Evolutionary conservation across 1,140 invertebrate genomes (phyloP).

Genomic region (Temnothorax longispinosus): DNA sequence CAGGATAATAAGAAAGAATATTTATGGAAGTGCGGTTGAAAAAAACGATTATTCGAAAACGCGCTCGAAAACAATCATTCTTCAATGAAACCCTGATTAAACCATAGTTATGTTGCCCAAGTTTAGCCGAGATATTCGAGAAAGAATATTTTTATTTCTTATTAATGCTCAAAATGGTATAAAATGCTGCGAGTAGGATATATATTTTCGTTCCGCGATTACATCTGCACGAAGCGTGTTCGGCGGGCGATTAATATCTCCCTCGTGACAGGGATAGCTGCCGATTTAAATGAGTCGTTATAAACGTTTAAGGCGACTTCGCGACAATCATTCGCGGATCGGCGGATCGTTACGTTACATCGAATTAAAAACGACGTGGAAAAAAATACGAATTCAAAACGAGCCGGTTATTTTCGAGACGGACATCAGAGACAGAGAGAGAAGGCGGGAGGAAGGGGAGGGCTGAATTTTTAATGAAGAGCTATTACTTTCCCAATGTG

Average conservation of each 20-base stretch:
- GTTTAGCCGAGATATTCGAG: slow-evolving; percentile 27
- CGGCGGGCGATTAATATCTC: slow-evolving; percentile 33
- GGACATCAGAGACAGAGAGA: not conserved
- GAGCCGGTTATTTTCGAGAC: slow-evolving; percentile 62
- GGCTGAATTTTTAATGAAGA: slow-evolving; percentile 58
- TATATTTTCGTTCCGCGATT: slow-evolving; percentile 41
- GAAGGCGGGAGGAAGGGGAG: not conserved
- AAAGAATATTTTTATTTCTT: slow-evolving; percentile 45
- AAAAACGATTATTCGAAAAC: slow-evolving; percentile 8
- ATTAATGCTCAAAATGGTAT: not conserved
- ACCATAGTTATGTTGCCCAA: slow-evolving; percentile 11
- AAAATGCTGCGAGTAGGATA: slow-evolving; percentile 21
- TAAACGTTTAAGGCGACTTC: slow-evolving; percentile 39
- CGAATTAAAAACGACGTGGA: slow-evolving; percentile 29
- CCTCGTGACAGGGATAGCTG: slow-evolving; percentile 33
- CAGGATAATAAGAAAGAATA: not conserved
- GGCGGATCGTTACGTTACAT: slow-evolving; percentile 15
- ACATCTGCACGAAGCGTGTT: slow-evolving; percentile 10
- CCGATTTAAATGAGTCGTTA: slow-evolving; percentile 33
- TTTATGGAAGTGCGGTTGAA: not conserved
- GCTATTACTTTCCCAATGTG: slow-evolving; percentile 58
- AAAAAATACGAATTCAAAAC: slow-evolving; percentile 53
- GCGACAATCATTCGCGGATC: slow-evolving; percentile 22
- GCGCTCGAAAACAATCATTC: slow-evolving; percentile 22
- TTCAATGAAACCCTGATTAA: slow-evolving; percentile 33